Percentiles rank a stretch among this genome's conserved stretches.
Evolutionary conservation across 2,888 invertebrate genomes (phyloP).

Genomic region (Drosophila paramelanica): DNA sequence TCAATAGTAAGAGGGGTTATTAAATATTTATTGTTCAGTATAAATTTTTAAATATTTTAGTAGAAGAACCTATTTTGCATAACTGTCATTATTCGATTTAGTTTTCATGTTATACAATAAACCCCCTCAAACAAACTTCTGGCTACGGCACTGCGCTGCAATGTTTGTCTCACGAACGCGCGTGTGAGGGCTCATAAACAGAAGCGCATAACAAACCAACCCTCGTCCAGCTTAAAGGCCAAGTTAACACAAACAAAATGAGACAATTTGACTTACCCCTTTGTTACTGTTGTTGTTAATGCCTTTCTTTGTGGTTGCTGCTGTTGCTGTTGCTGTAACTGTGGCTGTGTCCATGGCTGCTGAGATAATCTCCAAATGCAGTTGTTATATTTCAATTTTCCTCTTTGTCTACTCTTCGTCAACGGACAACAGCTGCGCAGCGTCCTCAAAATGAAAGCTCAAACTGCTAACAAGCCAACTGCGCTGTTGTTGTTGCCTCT

Average conservation of each 20-base stretch:
- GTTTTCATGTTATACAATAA: not conserved
- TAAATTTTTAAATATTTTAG: too few relatives aligned
- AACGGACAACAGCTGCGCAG: slow-evolving; percentile 60
- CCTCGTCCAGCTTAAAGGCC: slow-evolving; percentile 62
- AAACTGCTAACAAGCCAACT: slow-evolving; percentile 59
- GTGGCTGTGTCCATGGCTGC: slow-evolving; percentile 50
- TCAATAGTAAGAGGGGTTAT: not conserved
- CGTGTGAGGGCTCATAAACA: slow-evolving; percentile 26
- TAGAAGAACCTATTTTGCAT: too few relatives aligned
- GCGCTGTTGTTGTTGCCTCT: slow-evolving; percentile 52
- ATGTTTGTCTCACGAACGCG: slow-evolving; percentile 32
- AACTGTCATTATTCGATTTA: not conserved
- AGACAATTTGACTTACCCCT: slow-evolving; percentile 67
- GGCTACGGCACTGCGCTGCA: slow-evolving; percentile 26
- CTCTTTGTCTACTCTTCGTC: slow-evolving; percentile 20
- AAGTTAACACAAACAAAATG: slow-evolving; percentile 61
- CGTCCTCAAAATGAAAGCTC: slow-evolving; percentile 58
- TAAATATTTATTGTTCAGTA: too few relatives aligned
- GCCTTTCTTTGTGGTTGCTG: slow-evolving; percentile 38
- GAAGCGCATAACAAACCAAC: slow-evolving; percentile 58
- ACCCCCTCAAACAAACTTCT: not conserved
- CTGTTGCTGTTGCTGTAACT: slow-evolving; percentile 37
- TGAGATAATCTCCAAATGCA: slow-evolving; percentile 41
- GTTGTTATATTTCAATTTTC: slow-evolving; percentile 34
- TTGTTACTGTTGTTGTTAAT: slow-evolving; percentile 58